Conservation (phyloP, 1,140 invertebrate species). For the Ostrea edulis region DNA sequence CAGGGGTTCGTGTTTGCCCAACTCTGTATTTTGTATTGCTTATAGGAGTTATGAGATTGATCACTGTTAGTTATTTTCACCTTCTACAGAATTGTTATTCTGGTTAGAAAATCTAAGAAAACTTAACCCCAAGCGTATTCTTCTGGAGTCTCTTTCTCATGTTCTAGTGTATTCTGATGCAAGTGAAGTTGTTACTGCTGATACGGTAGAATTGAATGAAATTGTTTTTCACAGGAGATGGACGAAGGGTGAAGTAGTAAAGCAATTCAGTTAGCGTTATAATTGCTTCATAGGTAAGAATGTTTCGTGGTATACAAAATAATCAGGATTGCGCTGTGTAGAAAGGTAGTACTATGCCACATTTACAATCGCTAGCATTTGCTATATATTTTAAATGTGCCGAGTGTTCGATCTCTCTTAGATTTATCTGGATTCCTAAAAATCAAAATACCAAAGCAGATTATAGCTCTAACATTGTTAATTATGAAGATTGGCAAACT, state of each 20-base stretch:
- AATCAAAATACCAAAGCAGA: conserved; percentile 9
- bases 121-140: too few species aligned
- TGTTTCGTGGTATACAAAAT: not conserved
- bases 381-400: not conserved
- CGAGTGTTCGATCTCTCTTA: not conserved
- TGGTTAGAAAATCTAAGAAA: too few species aligned
- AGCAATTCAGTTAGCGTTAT: not conserved
- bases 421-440: conserved; percentile 32
- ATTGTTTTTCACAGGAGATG: too few species aligned
- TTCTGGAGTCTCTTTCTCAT: too few species aligned
- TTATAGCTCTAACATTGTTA: not conserved
- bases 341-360: conserved; percentile 4
- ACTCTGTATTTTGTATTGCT: too few species aligned
- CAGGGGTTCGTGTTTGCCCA: too few species aligned
- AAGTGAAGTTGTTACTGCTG: too few species aligned
- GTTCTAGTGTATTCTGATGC: too few species aligned
- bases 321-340: conserved; percentile 41
- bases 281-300: not conserved
- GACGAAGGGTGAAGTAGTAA: not conserved
- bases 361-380: conserved; percentile 21
- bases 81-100: too few species aligned
- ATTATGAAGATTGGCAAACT: conserved; percentile 41
- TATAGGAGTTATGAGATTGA: too few species aligned
- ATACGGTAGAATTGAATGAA: too few species aligned
- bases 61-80: too few species aligned